Evolutionary conservation across 2,797 vertebrate genomes (phyloP).

Genomic region (Alauda arvensis): DNA sequence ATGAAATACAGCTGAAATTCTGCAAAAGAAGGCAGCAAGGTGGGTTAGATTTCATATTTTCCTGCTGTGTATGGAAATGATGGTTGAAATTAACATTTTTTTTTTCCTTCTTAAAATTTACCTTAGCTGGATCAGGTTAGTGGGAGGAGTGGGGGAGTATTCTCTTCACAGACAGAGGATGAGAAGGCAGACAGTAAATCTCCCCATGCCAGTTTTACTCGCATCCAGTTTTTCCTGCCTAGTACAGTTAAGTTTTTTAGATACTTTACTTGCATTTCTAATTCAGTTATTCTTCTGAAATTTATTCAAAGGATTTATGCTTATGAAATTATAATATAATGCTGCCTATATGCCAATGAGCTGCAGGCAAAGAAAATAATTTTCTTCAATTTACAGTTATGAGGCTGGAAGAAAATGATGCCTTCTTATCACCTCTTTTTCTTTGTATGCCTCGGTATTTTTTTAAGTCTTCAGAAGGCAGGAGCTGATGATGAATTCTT

Average conservation of each 20-base stretch:
- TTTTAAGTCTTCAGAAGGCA: conserved; percentile 81
- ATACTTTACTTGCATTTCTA: conserved; percentile 81
- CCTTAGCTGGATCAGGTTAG: conserved; percentile 49
- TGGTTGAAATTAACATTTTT: conserved; percentile 17
- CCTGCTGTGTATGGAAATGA: conserved; percentile 3
- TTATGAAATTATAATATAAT: conserved; percentile 85
- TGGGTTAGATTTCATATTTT: conserved; percentile 9
- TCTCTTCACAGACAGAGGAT: conserved; percentile 45
- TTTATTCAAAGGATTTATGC: conserved; percentile 85
- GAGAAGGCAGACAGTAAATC: conserved; percentile 30
- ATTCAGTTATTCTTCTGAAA: conserved; percentile 83
- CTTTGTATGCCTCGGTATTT: conserved; percentile 73
- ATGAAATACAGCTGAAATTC: conserved; percentile 68
- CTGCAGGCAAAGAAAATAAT: conserved; percentile 84
- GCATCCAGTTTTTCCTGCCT: conserved; percentile 53
- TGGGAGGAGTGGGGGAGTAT: conserved; percentile 43
- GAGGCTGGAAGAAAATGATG: conserved; percentile 77
- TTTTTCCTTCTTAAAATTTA: conserved; percentile 48
- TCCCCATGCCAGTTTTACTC: conserved; percentile 16
- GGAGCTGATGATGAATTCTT: conserved; percentile 88
- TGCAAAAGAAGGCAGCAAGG: conserved; percentile 43
- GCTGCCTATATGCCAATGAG: conserved; percentile 81
- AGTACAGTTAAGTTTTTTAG: conserved; percentile 73
- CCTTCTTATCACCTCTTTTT: conserved; percentile 78
- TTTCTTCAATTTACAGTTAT: conserved; percentile 87